phyloP scores from a whole-genome alignment of 2,113 vertebrate species.

The Seriola rivoliana region DNA sequence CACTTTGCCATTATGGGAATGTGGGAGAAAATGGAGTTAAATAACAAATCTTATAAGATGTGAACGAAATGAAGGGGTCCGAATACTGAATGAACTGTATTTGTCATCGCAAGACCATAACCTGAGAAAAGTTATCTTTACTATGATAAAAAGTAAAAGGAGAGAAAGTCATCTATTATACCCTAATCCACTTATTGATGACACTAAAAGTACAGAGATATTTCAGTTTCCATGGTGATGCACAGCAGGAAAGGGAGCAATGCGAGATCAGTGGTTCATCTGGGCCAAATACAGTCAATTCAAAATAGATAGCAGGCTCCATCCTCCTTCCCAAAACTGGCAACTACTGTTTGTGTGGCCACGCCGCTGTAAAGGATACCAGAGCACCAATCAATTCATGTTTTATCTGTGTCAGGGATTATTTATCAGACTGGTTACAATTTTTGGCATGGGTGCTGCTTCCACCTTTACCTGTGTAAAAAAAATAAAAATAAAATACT shows the following conservation, averaged over 20 bases:
- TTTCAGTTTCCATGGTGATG: not conserved
- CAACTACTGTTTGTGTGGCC: not conserved
- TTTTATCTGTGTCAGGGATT: not conserved
- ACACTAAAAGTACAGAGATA: not conserved
- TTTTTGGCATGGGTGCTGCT: not conserved
- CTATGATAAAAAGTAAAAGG: no score
- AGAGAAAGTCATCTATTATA: no score
- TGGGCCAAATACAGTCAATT: not conserved
- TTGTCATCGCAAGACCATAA: no score
- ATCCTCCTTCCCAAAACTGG: not conserved
- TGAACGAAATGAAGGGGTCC: no score
- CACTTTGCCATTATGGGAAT: no score
- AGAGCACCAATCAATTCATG: not conserved
- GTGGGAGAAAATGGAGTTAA: no score
- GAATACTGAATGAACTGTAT: no score
- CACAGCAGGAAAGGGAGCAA: not conserved
- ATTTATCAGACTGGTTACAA: not conserved
- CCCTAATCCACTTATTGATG: no score
- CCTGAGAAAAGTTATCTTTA: no score
- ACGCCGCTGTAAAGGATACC: not conserved
- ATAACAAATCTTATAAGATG: no score
- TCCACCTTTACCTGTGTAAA: not conserved
- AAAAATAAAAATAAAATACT: not conserved
- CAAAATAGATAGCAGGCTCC: conserved; percentile 3
- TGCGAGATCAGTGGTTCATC: not conserved